Evolutionary conservation across 92 coral and sea anemone genomes (phyloP), one percentile per base, ranked within the genome.

Genomic region (Paramuricea clavata): DNA sequence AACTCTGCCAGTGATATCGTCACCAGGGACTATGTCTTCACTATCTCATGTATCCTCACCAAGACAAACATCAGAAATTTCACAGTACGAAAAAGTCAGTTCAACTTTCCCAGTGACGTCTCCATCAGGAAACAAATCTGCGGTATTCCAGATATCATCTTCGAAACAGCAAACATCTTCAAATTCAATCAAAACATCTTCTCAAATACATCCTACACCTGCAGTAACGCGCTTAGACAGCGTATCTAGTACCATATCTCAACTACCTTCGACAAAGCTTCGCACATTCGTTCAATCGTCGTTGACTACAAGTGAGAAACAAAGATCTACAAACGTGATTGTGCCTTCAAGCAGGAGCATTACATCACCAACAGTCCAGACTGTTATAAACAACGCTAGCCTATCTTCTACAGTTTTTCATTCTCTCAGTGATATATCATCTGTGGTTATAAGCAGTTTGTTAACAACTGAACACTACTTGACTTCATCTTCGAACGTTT

Each of bases 261-360:
- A 47, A 56, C 7, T 19, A 9, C 52, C 82, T 8, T 76, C 67
- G 8, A n/a, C 27, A 16, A 50, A 54, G 26, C 61, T 26, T 32
- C 10, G 81, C 57, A 49, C 61, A 26, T 44, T 35, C 28, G 47
- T 70, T 70, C 52, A 70, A 73, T 27, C 79, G 0, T 73, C 82
- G 9, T 76, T 3, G 19, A 43, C 49, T 22, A 49, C 69, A 76
- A 50, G 13, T 76, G 25, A n/a, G 36, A 30, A 30, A 0, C 82
- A 50, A 16, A 35, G 27, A 12, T 42, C 43, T 49, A 49, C 82
- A 12, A 26, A 49, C 82, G 26, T 13, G 67, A 9, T 49, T 5
- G n/a, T 5, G n/a, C 69, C 82, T 27, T 76, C 68, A 52, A 76
- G 49, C 23, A 27, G 41, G 33, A 12, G 8, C 27, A 32, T 15